Percentiles rank a stretch among this genome's conserved stretches.
phyloP scores from a whole-genome alignment of 2,797 vertebrate species.

The Manis crassicaudata region DNA sequence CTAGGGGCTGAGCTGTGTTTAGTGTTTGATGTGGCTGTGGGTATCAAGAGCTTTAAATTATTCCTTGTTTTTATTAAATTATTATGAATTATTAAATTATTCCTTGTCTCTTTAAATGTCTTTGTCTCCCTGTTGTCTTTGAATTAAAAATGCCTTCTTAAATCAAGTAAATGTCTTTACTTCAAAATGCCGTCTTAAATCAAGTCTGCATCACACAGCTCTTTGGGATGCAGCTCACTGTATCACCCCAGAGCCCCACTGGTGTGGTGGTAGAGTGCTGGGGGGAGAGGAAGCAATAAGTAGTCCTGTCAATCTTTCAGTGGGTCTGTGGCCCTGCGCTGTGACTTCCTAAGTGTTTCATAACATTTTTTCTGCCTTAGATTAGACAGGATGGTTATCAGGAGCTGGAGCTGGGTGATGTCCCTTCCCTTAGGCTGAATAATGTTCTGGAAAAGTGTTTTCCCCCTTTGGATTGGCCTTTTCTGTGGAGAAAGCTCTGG shows the following conservation, averaged over 20 bases:
- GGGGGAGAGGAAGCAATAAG: background rate
- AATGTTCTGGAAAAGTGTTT: background rate
- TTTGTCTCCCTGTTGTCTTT: background rate
- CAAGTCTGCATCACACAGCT: background rate
- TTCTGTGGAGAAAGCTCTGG: background rate
- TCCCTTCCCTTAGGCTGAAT: background rate
- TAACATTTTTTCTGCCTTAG: background rate
- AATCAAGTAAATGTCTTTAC: background rate
- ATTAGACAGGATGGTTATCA: background rate
- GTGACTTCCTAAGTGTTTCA: background rate
- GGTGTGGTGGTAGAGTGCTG: background rate
- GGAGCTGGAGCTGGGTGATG: background rate
- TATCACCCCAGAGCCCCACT: background rate
- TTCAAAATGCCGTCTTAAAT: background rate
- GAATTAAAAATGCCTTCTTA: background rate
- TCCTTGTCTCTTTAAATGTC: background rate
- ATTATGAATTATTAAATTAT: background rate
- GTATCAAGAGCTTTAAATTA: background rate
- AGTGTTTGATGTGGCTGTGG: background rate
- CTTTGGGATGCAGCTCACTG: background rate
- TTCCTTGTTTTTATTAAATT: background rate
- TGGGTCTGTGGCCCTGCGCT: background rate
- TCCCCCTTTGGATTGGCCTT: background rate
- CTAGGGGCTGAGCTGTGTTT: background rate
- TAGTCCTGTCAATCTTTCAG: background rate